These are phyloP conservation scores for Stenurella melanura DNA, from an alignment of 2,888 invertebrate species.

Conservation along the genomic window DNA sequence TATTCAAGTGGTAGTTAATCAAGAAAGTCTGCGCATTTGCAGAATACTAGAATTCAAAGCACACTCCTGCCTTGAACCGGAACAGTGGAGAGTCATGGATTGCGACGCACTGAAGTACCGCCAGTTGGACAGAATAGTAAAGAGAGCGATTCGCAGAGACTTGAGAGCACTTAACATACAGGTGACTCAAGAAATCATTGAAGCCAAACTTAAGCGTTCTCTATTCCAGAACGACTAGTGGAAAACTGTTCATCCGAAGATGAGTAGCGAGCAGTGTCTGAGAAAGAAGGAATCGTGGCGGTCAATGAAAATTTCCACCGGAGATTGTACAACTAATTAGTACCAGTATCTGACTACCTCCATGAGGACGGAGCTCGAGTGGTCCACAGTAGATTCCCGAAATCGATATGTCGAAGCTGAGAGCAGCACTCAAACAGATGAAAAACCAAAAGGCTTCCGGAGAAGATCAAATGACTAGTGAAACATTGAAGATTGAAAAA, in stretches of 20 bases:
- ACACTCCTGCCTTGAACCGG: no score
- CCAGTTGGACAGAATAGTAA: no score
- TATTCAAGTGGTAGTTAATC: no score
- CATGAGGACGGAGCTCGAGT: slow-evolving; percentile 5
- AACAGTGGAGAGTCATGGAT: no score
- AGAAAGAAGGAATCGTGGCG: not conserved
- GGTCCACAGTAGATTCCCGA: slow-evolving; percentile 2
- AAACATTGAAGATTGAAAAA: not conserved
- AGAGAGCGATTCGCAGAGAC: no score
- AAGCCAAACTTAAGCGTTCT: no score
- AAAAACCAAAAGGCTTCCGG: not conserved
- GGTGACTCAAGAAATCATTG: no score
- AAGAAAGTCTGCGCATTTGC: no score
- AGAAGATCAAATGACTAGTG: slow-evolving; percentile 9
- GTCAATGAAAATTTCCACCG: slow-evolving; percentile 17
- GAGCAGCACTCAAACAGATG: not conserved
- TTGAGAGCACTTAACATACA: no score
- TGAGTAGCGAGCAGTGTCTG: not conserved
- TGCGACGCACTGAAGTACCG: no score
- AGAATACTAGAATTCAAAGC: no score
- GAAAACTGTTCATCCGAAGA: not conserved
- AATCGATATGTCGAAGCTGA: not conserved
- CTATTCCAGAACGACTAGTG: no score
- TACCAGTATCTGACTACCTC: not conserved
- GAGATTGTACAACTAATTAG: slow-evolving; percentile 15